phyloP scores from a whole-genome alignment of 2,113 vertebrate species.

The Raphicerus campestris region DNA sequence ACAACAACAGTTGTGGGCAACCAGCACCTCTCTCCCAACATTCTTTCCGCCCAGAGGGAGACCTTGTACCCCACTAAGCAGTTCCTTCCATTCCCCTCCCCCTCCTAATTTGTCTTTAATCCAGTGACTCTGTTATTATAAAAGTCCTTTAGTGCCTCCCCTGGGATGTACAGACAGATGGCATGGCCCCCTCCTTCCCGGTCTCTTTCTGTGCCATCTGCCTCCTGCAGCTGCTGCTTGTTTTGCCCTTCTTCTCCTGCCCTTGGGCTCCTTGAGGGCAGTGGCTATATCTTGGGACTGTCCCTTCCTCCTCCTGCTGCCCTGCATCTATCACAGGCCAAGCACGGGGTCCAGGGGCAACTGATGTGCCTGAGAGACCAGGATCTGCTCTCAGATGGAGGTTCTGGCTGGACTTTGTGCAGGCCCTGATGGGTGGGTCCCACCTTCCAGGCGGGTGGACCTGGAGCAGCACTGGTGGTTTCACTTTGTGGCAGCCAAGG shows the following conservation, averaged over 20 bases:
- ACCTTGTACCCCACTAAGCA: neutral
- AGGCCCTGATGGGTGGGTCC: neutral
- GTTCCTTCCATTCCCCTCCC: no score
- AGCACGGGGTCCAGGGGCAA: neutral
- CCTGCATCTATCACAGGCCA: neutral
- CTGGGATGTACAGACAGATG: neutral
- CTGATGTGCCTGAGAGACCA: neutral
- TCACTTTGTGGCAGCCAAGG: neutral
- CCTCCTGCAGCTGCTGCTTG: neutral
- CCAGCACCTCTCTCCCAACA: neutral
- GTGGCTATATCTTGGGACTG: neutral
- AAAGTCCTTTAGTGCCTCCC: neutral
- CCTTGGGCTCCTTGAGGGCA: no score
- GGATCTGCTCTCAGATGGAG: neutral
- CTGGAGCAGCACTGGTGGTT: no score
- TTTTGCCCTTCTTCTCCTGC: neutral
- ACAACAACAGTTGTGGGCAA: neutral
- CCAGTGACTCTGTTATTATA: neutral
- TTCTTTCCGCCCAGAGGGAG: neutral
- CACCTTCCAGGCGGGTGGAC: neutral
- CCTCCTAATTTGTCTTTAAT: neutral
- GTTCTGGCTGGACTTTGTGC: neutral
- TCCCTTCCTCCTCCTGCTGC: neutral
- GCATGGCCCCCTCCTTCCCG: rapidly evolving
- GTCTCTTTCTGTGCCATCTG: neutral